Percentiles rank a stretch among this genome's conserved stretches.
Evolutionary conservation across 2,888 invertebrate genomes (phyloP).

Genomic region (Sphecodes monilicornis): DNA sequence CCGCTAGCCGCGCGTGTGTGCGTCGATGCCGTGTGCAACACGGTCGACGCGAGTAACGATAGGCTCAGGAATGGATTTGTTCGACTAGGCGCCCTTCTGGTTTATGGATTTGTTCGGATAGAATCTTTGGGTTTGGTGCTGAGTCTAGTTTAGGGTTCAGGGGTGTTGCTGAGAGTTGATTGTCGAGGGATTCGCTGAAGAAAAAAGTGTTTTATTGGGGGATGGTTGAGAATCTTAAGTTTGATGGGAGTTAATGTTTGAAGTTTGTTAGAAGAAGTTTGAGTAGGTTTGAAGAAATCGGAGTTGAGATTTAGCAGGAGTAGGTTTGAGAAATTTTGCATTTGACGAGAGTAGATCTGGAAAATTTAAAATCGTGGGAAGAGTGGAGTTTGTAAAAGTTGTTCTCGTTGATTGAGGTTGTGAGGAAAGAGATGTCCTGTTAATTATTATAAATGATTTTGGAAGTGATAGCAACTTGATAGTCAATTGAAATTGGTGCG

Average conservation of each 20-base stretch:
- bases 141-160: neutral
- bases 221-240: neutral
- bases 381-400: no score
- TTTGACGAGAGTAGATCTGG: neutral
- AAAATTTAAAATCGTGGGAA: no score
- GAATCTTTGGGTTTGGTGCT: neutral
- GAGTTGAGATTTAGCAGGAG: no score
- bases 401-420: no score
- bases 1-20: conserved; percentile 18
- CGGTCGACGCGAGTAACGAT: conserved; percentile 40
- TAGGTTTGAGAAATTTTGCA: neutral
- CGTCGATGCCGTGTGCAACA: conserved; percentile 40
- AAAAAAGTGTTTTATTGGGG: neutral
- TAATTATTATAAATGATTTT: no score
- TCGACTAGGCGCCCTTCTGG: conserved; percentile 49
- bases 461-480: no score
- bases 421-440: neutral
- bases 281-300: neutral
- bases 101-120: conserved; percentile 3
- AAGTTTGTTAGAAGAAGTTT: neutral
- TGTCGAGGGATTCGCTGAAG: neutral
- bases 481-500: no score
- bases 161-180: neutral
- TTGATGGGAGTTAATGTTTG: neutral
- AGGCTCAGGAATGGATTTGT: conserved; percentile 53